Base-by-base conservation (phyloP, 53 echinoderm and acorn worm species). In the Hippasteria phrygiana region DNA sequence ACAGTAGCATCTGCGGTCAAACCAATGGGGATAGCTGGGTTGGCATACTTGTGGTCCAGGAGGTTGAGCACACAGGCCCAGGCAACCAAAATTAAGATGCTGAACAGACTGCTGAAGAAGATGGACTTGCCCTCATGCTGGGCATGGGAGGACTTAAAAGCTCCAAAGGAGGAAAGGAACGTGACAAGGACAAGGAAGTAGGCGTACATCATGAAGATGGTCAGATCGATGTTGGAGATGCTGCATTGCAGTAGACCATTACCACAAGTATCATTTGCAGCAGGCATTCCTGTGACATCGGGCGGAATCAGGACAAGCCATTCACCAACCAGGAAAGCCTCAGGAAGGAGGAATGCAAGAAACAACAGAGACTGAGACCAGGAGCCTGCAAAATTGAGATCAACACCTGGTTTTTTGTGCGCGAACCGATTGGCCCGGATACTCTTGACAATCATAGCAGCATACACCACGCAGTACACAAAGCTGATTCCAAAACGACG, bases 271-370 rank as follows among this genome's bases (percentile, higher is more conserved):
- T 59, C 26, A 45, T 45, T 45, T 17, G 45, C 27, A 14, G 33
- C 11, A 10, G 55, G 51, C 17, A 17, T 7, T 45, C 56, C 43
- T 4, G 17, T 47, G 20, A 73, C 91, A 43, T 32, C 43, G 4
- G 93, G 89, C 9, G 73, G 62, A 22, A 91, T 86, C 11, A 95
- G 89, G 72, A 95, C 83, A 33, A 95, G 78, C 95, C 95, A 95
- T 42, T 93, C 95, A 17, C 22, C 85, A 2, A 93, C 91, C 17
- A 95, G 74, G 36, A 93, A 76, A 17, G 91, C 62, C 48, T 91
- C 91, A 18, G 88, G 89, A 20, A 87, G 72, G 13, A 95, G 83
- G 22, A 95, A 74, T 24, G 84, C 93, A 24, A 90, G 89, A 45
- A 93, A 95, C 33, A 95, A 73, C 3, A 93, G 46, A 6, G 91